Base-by-base conservation (phyloP, 2,888 invertebrate genomes). In the Cheiracanthium punctorium region DNA sequence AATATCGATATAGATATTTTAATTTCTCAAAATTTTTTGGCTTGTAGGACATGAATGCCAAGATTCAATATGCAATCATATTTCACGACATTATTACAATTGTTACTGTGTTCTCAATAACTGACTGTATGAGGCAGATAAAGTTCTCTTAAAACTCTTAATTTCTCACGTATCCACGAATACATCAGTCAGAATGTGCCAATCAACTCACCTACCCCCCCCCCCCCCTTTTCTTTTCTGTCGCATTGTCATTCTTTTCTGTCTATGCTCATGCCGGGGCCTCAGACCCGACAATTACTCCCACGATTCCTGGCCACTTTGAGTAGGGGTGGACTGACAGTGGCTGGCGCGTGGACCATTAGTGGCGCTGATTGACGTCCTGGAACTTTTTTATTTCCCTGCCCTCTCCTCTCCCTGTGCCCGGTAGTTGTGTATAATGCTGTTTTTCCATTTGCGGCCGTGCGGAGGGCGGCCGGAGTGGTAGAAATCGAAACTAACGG, bases 281-380 rank as follows among this genome's bases (percentile, higher is more conserved):
- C 24, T 24, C 58, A 58, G 58, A 28, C 69, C 84, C 79, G 84
- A 85, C 84, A 85, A 85, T 85, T 85, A 85, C 84, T 77, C 24
- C 30, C 64, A 73, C 29, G 43, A 70, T 67, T 58, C 72, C 82
- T 84, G 84, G 74, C 84, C 84, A 85, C 82, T 84, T 84, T 84
- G 43, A 67, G 72, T 58, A 85, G 79, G 74, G 84, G 65, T 69
- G 69, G 74, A 58, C 73, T 85, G 84, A 85, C 84, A 85, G 84
- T 85, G 84, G 70, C 79, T n/a, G 73, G 69, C 69, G 58, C 73
- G 67, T 79, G 65, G 82, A 79, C 84, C 84, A 85, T 85, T 85
- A 85, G 84, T 74, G 84, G 82, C 33, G 70, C 79, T 85, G 79
- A 79, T 73, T 85, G 79, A 79, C 79, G 74, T 28, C 73, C 72